Conservation (phyloP, 2,113 vertebrate genomes). For the Deroptyus accipitrinus region DNA sequence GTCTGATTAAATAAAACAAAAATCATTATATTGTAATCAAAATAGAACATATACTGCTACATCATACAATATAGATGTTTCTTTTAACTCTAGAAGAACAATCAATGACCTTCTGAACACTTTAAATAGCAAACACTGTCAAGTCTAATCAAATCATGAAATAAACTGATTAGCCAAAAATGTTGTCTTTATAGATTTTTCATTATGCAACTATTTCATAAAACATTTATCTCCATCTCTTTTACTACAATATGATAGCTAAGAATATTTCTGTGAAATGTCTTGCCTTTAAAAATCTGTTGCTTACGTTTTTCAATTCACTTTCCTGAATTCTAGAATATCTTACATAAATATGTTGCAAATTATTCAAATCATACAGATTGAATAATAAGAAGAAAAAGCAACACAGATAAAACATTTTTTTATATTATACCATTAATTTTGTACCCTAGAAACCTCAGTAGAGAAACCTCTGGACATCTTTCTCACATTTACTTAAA, state of each 20-base stretch:
- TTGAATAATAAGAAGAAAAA: not conserved
- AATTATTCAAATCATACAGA: not conserved
- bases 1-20: slow-evolving; percentile 78
- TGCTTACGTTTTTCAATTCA: not conserved
- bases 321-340: not conserved
- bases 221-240: not conserved
- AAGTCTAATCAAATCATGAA: not conserved
- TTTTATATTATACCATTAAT: not conserved
- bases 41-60: not conserved
- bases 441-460: not conserved
- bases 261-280: not conserved
- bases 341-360: not conserved
- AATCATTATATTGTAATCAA: not conserved
- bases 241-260: not conserved
- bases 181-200: not conserved
- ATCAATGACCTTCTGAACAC: not conserved
- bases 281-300: not conserved
- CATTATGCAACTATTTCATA: not conserved
- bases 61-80: not conserved
- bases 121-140: not conserved
- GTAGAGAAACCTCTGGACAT: not conserved
- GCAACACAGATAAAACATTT: not conserved
- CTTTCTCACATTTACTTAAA: not conserved
- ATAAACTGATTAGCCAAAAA: not conserved
- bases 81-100: not conserved